Evolutionary conservation across 2,797 vertebrate species (phyloP), one percentile per base, ranked within the genome.

Genomic region (Pangasius sanitwongsei): DNA sequence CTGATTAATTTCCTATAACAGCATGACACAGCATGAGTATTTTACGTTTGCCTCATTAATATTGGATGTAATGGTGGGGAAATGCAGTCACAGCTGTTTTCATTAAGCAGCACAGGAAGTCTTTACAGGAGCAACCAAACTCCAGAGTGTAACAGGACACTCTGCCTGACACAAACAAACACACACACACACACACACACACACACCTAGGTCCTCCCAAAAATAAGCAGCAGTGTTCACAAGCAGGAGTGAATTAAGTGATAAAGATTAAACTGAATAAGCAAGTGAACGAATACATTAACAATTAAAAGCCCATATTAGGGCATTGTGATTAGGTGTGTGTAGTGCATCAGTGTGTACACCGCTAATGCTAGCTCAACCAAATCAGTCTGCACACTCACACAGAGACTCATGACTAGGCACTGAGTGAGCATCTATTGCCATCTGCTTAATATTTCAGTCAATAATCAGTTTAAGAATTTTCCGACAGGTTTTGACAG

Each of bases 41-140:
- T 81, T 34, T 9, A 23, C 5, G 11, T 57, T 57, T 34, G 18
- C 55, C 78, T 59, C 78, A 83, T 28, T 20, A 67, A n/a, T n/a
- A 83, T 18, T 48, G 41, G 41, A 48, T 44, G 82, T n/a, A 15
- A 65, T 28, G 12, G 37, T 41, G 37, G 12, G 25, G n/a, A 41
- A 83, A 37, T 74, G 20, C 20, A 57, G 34, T 57, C 67, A 44
- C 81, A 89, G 88, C 72, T 87, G 88, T 85, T 78, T 83, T 88
- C 20, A 55, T 48, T 57, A 83, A 23, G 57, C 77, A 69, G 59
- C 9, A 59, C 83, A 85, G 84, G 84, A 87, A 87, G 34, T 55
- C 59, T 37, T 31, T 44, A 55, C 48, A 86, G 25, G 63, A 44
- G 70, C 23, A 8, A 41, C 48, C 28, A 78, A 72, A 15, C 67